phyloP scores from a whole-genome alignment of 2,888 invertebrate genomes.

The Octonoba sinensis region DNA sequence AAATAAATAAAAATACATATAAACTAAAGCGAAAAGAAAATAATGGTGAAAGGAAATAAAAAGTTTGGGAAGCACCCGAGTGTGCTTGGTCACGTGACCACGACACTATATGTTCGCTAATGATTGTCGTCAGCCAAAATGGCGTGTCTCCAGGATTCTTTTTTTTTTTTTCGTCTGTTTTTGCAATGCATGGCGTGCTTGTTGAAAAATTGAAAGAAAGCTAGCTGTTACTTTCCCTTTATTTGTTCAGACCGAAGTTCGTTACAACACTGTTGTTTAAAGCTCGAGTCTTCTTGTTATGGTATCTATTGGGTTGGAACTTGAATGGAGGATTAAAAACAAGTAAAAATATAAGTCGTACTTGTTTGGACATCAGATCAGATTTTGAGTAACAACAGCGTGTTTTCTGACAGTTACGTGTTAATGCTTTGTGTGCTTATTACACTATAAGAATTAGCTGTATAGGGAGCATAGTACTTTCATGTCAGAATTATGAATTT shows the following conservation, averaged over 20 bases:
- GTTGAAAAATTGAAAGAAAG: slow-evolving; percentile 33
- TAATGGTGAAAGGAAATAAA: slow-evolving; percentile 5
- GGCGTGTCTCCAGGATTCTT: slow-evolving; percentile 23
- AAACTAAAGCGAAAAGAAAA: not conserved
- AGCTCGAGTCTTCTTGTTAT: slow-evolving; percentile 31
- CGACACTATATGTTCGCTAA: slow-evolving; percentile 52
- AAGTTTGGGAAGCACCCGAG: slow-evolving; percentile 21
- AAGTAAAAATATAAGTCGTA: no score
- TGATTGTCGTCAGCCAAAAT: slow-evolving; percentile 60
- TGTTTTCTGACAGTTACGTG: no score
- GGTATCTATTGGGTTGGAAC: not conserved
- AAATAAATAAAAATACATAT: not conserved
- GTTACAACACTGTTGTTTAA: slow-evolving; percentile 54
- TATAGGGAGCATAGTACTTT: no score
- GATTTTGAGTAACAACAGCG: no score
- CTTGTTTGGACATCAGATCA: no score
- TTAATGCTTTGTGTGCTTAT: no score
- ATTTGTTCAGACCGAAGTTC: slow-evolving; percentile 38
- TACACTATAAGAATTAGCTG: no score
- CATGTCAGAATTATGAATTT: no score
- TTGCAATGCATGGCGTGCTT: slow-evolving; percentile 7
- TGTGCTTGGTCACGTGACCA: slow-evolving; percentile 44
- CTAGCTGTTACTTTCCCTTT: not conserved
- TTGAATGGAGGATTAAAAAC: no score
- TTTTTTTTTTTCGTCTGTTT: slow-evolving; percentile 1